Percentiles rank a stretch among this genome's conserved stretches.
These are phyloP conservation scores for Cantharis lateralis DNA, from an alignment of 2,888 invertebrate species.

Conservation along the genomic window DNA sequence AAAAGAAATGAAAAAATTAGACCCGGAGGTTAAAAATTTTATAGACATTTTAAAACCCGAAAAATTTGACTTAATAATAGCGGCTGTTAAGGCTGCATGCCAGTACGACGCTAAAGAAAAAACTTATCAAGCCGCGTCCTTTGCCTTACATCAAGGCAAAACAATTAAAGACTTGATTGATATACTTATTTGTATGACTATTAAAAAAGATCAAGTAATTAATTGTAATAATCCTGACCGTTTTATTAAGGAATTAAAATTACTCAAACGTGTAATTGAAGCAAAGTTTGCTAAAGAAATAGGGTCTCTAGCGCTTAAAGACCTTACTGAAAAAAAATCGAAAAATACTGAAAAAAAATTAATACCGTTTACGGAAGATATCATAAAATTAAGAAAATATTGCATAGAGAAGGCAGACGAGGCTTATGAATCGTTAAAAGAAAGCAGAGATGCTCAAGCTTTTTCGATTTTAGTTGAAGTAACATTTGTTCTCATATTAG, in stretches of 20 bases:
- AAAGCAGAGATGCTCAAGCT: too few species aligned
- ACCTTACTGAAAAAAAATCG: neutral
- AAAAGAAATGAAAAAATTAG: neutral
- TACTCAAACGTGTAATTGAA: neutral
- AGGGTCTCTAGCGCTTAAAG: neutral
- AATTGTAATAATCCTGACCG: neutral
- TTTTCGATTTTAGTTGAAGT: too few species aligned
- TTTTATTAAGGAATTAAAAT: neutral
- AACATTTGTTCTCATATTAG: too few species aligned
- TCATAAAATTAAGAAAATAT: neutral
- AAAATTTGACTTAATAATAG: too few species aligned
- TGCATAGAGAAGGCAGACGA: neutral
- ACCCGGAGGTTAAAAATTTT: neutral
- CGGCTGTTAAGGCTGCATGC: too few species aligned
- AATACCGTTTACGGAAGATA: neutral
- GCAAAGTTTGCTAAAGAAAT: neutral
- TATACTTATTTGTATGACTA: neutral
- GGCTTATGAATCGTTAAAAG: too few species aligned
- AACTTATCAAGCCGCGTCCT: neutral
- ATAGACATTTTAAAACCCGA: too few species aligned
- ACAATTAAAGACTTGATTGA: neutral
- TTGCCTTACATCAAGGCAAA: neutral
- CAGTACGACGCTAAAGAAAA: too few species aligned
- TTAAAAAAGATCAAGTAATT: neutral
- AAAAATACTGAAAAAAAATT: neutral